phyloP scores from a whole-genome alignment of 1,140 invertebrate genomes.

The Scylla paramamosain region DNA sequence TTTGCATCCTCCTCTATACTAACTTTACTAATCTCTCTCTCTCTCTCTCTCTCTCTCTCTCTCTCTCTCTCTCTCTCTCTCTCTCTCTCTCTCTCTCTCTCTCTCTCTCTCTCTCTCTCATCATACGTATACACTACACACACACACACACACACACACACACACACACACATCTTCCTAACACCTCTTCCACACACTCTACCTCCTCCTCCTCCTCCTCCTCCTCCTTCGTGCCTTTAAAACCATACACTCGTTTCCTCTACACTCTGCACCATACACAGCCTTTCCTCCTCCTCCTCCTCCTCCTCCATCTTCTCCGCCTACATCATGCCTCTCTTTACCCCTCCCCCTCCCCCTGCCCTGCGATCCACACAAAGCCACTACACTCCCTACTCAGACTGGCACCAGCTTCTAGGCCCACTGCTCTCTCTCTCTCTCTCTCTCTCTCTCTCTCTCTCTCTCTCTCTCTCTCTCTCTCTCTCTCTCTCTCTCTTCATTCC shows the following conservation, averaged over 20 bases:
- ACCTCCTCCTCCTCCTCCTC: neutral
- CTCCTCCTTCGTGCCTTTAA: neutral
- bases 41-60: neutral
- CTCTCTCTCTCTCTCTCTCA: neutral
- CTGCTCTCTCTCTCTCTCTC: constrained; percentile 47
- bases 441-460: constrained; percentile 47
- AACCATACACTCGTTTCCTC: neutral
- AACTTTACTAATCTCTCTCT: neutral
- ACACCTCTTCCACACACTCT: neutral
- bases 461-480: neutral
- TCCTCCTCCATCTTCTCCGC: constrained; percentile 16
- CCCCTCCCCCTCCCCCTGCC: neutral
- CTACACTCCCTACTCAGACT: neutral
- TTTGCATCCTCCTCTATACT: neutral
- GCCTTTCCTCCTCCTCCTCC: neutral
- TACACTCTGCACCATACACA: constrained; percentile 6
- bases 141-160: neutral
- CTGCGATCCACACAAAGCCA: neutral
- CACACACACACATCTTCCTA: neutral
- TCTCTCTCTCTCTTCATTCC: neutral
- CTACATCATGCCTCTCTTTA: neutral
- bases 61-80: neutral
- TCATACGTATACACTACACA: neutral
- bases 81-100: neutral
- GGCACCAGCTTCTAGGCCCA: constrained; percentile 17